Evolutionary conservation across 2,888 invertebrate species (phyloP).

Genomic region (Ptilodon capucinus): DNA sequence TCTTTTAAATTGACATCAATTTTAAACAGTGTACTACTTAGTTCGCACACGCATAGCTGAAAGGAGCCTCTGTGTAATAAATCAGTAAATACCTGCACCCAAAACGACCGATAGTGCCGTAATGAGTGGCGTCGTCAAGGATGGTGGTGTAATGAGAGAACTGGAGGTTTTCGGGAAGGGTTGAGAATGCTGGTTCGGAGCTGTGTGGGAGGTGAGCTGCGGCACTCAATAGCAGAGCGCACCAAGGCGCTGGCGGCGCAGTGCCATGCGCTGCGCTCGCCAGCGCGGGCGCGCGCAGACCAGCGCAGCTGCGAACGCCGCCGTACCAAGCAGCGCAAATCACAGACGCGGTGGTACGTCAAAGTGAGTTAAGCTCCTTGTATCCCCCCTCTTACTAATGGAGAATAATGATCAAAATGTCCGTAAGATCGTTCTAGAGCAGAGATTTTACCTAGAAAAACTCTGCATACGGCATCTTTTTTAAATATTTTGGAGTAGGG

Average conservation of each 20-base stretch:
- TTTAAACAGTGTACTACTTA: too few species aligned
- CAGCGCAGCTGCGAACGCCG: constrained; percentile 61
- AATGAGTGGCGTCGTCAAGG: constrained; percentile 41
- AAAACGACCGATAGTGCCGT: constrained; percentile 9
- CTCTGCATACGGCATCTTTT: too few species aligned
- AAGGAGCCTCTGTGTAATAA: too few species aligned
- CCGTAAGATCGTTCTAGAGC: background rate
- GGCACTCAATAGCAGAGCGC: constrained; percentile 76
- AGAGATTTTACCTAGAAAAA: too few species aligned
- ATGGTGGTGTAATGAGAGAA: constrained; percentile 33
- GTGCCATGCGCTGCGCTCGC: constrained; percentile 73
- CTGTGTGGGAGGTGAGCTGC: constrained; percentile 72
- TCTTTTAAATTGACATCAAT: constrained; percentile 41
- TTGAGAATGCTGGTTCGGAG: constrained; percentile 75
- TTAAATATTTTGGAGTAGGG: too few species aligned
- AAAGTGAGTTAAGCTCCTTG: constrained; percentile 83
- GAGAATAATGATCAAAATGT: background rate
- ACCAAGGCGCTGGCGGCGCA: constrained; percentile 78
- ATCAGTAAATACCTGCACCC: background rate
- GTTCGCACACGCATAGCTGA: too few species aligned
- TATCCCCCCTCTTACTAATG: background rate
- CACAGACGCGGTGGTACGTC: constrained; percentile 86
- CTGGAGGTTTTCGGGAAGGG: constrained; percentile 42
- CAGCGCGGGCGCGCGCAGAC: constrained; percentile 62
- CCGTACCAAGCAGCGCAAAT: constrained; percentile 75